Percentiles rank a stretch among this genome's conserved stretches.
These are phyloP conservation scores for Lutjanus campechanus DNA, from an alignment of 2,797 vertebrate species.

Conservation along the genomic window DNA sequence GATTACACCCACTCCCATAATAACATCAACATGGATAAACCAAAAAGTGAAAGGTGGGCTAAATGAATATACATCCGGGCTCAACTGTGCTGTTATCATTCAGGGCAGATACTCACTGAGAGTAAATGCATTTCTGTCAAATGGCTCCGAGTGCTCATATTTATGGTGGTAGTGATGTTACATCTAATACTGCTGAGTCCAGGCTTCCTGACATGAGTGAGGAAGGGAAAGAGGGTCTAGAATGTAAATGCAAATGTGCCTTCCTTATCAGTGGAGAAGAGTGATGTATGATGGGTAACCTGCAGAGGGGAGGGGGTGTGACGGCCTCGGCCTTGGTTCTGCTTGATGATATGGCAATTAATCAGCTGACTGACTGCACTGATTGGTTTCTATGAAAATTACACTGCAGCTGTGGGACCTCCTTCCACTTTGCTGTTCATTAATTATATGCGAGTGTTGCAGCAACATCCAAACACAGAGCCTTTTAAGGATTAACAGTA, in stretches of 20 bases:
- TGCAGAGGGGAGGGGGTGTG: neutral
- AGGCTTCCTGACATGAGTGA: conserved; percentile 5
- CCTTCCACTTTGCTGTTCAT: neutral
- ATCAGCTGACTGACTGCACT: conserved; percentile 27
- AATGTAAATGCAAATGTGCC: conserved; percentile 15
- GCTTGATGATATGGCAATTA: conserved; percentile 26
- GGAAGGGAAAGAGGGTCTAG: neutral
- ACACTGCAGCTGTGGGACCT: neutral
- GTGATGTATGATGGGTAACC: conserved; percentile 29
- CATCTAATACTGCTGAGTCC: conserved; percentile 24
- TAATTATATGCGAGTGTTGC: neutral
- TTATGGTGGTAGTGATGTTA: conserved; percentile 15
- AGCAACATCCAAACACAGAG: neutral
- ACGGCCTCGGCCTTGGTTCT: conserved; percentile 6
- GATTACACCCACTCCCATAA: conserved; percentile 36
- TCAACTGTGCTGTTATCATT: conserved; percentile 10
- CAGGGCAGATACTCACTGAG: conserved; percentile 23
- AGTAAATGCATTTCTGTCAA: conserved; percentile 23
- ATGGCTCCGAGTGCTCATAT: conserved; percentile 10
- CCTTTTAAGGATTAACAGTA: neutral
- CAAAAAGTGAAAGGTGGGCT: conserved; percentile 18
- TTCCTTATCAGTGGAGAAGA: neutral
- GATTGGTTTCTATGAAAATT: conserved; percentile 28
- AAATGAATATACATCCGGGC: conserved; percentile 7
- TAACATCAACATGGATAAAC: conserved; percentile 13